A percentile compares a stretch with the other conserved stretches of the same genome.
phyloP scores from a whole-genome alignment of 2,888 invertebrate species.

The Cheilosia soror region DNA sequence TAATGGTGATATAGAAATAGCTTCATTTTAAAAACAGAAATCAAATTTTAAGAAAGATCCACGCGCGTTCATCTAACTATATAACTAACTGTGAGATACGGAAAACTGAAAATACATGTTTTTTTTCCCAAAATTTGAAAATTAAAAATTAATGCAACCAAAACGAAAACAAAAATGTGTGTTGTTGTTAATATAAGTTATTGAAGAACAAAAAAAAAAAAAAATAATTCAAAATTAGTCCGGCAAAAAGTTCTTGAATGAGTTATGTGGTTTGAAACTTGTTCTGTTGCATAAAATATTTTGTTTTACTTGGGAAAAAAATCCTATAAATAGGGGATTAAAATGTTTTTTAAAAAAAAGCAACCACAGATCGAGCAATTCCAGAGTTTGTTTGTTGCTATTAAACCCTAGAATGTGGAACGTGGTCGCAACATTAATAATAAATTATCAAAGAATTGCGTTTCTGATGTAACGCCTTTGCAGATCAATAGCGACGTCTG shows the following conservation, averaged over 20 bases:
- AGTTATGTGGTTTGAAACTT: conserved; percentile 24
- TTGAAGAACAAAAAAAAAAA: conserved; percentile 38
- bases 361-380: conserved; percentile 66
- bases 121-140: conserved; percentile 65
- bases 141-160: conserved; percentile 47
- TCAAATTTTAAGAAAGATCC: conserved; percentile 59
- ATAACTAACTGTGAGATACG: conserved; percentile 65
- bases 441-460: conserved; percentile 53
- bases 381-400: conserved; percentile 12
- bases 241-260: conserved; percentile 3
- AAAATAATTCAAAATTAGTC: conserved; percentile 33
- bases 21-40: conserved; percentile 51
- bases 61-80: conserved; percentile 67
- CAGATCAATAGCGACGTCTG: conserved; percentile 81
- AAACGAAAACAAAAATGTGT: conserved; percentile 20
- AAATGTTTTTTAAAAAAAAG: conserved; percentile 47
- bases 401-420: conserved; percentile 53
- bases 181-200: conserved; percentile 27
- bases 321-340: conserved; percentile 62
- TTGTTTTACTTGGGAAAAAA: conserved; percentile 66
- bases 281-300: conserved; percentile 47
- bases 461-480: conserved; percentile 23
- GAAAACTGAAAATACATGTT: conserved; percentile 73
- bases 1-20: conserved; percentile 44
- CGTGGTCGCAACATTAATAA: conserved; percentile 54